A percentile compares a stretch with the other conserved stretches of the same genome.
Conservation (phyloP, 2,113 vertebrate species). For the Poicephalus gulielmi region DNA sequence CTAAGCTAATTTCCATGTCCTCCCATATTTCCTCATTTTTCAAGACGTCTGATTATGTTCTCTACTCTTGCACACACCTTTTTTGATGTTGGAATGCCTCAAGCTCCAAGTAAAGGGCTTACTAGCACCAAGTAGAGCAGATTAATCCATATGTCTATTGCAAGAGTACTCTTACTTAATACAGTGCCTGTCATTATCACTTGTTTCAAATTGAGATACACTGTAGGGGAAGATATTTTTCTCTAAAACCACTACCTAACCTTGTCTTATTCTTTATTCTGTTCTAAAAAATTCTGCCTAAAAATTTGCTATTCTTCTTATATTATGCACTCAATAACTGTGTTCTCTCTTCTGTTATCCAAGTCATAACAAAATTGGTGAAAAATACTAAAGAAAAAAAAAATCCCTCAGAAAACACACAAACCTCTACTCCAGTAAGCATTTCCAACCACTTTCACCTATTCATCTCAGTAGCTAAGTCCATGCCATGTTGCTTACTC, state of each 20-base stretch:
- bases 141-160: not conserved
- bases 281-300: not conserved
- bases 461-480: not conserved
- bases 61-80: not conserved
- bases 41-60: not conserved
- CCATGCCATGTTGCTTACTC: not conserved
- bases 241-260: not conserved
- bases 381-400: not conserved
- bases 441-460: not conserved
- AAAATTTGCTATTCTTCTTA: not conserved
- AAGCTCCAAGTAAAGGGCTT: not conserved
- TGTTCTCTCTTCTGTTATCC: not conserved
- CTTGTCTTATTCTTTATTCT: not conserved
- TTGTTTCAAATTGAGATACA: not conserved
- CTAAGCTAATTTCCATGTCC: not conserved
- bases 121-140: not conserved
- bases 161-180: not conserved
- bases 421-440: not conserved
- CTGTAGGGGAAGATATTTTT: not conserved
- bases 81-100: not conserved
- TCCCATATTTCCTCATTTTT: not conserved
- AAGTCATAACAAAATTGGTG: not conserved
- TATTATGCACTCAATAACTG: not conserved
- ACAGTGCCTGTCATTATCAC: not conserved
- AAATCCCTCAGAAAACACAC: not conserved